Percentiles rank a stretch among this genome's conserved stretches.
These are phyloP conservation scores for Venturia canescens DNA, from an alignment of 1,140 invertebrate genomes.

Conservation along the genomic window DNA sequence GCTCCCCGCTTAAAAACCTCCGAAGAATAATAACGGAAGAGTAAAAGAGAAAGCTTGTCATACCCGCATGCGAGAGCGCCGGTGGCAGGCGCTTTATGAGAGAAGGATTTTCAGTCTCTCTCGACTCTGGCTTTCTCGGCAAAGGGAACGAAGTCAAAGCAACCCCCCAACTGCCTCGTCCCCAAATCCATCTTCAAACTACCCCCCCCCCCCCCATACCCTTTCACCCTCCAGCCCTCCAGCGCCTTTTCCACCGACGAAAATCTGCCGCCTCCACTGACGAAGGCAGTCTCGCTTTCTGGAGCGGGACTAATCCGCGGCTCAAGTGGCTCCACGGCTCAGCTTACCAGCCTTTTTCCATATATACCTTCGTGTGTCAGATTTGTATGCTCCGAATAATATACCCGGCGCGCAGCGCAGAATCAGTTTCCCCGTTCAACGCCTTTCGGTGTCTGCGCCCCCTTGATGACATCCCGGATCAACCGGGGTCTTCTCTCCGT, in stretches of 20 bases:
- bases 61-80: neutral
- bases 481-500: no score
- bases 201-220: neutral
- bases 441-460: no score
- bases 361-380: neutral
- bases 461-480: no score
- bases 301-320: constrained; percentile 39
- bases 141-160: neutral
- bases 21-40: constrained; percentile 28
- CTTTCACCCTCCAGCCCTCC: neutral
- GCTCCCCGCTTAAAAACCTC: neutral
- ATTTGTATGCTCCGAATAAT: neutral
- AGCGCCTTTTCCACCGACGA: neutral
- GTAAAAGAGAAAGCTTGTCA: neutral
- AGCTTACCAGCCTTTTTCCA: neutral
- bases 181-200: no score
- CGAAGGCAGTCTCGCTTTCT: constrained; percentile 39
- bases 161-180: no score
- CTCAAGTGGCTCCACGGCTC: constrained; percentile 10
- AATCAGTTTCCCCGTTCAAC: no score
- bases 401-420: neutral
- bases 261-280: constrained; percentile 14
- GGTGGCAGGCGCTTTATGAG: neutral
- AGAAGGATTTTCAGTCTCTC: neutral
- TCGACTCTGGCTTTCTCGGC: neutral